Conservation (phyloP, 2,888 invertebrate genomes). For the Timandra comae region DNA sequence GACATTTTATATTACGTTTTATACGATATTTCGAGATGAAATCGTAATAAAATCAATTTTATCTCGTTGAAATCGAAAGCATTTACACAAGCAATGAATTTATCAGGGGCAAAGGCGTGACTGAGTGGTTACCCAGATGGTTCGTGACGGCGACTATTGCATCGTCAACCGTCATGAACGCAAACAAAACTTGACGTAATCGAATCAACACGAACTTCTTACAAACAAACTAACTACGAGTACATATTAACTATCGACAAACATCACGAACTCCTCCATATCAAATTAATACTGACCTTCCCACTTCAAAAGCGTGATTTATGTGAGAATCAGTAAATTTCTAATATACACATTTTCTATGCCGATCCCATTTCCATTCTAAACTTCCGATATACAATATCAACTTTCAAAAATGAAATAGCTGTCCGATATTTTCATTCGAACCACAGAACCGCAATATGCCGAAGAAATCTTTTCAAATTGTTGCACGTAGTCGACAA, state of each 20-base stretch:
- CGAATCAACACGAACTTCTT: slow-evolving; percentile 22
- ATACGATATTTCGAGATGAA: too few species aligned
- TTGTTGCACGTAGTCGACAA: slow-evolving; percentile 10
- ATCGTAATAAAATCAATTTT: slow-evolving; percentile 5
- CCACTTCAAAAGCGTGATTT: too few species aligned
- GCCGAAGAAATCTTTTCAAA: slow-evolving; percentile 6
- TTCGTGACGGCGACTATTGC: slow-evolving; percentile 24
- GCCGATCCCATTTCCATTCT: slow-evolving; percentile 16
- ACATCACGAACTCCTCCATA: too few species aligned
- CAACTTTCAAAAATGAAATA: slow-evolving; percentile 14
- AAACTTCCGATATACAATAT: slow-evolving; percentile 16
- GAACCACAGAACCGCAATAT: slow-evolving; percentile 6
- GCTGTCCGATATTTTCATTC: slow-evolving; percentile 7
- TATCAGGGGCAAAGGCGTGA: slow-evolving; percentile 13
- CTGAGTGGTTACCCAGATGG: slow-evolving; percentile 8
- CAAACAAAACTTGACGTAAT: slow-evolving; percentile 23
- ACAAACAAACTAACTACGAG: too few species aligned
- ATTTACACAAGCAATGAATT: slow-evolving; percentile 22
- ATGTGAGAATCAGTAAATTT: too few species aligned
- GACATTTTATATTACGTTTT: too few species aligned
- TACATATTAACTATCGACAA: too few species aligned
- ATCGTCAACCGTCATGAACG: slow-evolving; percentile 19
- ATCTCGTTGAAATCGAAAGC: slow-evolving; percentile 38
- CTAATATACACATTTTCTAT: too few species aligned
- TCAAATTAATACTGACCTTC: too few species aligned